A percentile compares a stretch with the other conserved stretches of the same genome.
Evolutionary conservation across 2,113 vertebrate genomes (phyloP).

Genomic region (Hyla sarda): DNA sequence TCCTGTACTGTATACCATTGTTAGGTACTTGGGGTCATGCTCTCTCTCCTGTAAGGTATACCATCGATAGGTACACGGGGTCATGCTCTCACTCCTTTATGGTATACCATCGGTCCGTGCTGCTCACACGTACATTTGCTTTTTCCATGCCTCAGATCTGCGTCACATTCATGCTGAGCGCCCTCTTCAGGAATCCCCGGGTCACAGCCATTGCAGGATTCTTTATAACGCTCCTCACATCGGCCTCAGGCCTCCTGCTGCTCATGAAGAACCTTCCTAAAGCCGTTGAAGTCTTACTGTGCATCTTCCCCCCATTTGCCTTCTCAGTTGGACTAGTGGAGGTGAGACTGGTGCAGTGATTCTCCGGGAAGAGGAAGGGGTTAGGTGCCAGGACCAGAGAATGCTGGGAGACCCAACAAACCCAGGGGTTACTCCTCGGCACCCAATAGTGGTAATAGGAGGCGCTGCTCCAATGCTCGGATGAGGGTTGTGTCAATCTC

Average conservation of each 20-base stretch:
- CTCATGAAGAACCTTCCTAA: slow-evolving; percentile 81
- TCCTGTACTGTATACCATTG: too few relatives aligned
- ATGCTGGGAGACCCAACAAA: too few relatives aligned
- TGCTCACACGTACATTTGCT: rapidly evolving
- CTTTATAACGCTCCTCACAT: slow-evolving; percentile 84
- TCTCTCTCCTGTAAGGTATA: too few relatives aligned
- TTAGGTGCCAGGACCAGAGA: too few relatives aligned
- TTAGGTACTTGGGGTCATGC: too few relatives aligned
- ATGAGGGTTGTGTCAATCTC: too few relatives aligned
- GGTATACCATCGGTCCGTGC: background rate
- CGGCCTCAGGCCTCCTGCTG: slow-evolving; percentile 86
- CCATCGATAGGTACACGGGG: background rate
- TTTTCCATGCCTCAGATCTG: slow-evolving; percentile 77
- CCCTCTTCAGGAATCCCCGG: slow-evolving; percentile 84
- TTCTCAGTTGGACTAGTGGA: slow-evolving; percentile 78
- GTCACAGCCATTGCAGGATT: slow-evolving; percentile 78
- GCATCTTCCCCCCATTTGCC: slow-evolving; percentile 83
- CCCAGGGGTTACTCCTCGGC: too few relatives aligned
- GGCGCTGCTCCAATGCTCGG: too few relatives aligned
- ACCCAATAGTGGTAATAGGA: too few relatives aligned
- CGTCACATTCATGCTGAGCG: slow-evolving; percentile 89
- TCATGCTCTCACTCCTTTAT: too few relatives aligned
- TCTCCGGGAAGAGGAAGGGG: too few relatives aligned
- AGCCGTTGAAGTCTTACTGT: slow-evolving; percentile 77
- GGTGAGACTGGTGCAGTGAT: background rate